Conservation (phyloP, 53 echinoderm and acorn worm genomes). For the Echinarachnius parma region DNA sequence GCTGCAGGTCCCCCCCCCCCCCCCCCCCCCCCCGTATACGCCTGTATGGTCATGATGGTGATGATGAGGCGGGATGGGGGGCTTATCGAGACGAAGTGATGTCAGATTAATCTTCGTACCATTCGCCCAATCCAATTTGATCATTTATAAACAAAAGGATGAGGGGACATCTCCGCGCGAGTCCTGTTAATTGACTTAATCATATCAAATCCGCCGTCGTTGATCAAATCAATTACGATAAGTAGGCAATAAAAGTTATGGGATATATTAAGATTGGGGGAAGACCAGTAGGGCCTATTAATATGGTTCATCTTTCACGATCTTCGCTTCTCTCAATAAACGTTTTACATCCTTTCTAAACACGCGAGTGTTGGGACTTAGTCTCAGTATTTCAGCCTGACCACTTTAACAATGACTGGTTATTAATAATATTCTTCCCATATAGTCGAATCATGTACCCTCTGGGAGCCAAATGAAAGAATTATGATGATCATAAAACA, state of each 20-base stretch:
- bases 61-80: no score
- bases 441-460: no score
- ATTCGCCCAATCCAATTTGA: slow-evolving; percentile 43
- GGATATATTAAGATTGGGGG: slow-evolving; percentile 11
- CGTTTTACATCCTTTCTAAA: slow-evolving; percentile 47
- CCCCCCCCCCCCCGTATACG: no score
- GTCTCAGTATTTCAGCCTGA: slow-evolving; percentile 3
- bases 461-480: no score
- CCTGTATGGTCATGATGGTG: no score
- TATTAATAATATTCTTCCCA: no score
- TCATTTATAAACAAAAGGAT: slow-evolving; percentile 45
- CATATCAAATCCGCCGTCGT: slow-evolving; percentile 41
- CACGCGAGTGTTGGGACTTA: slow-evolving; percentile 4
- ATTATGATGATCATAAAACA: no score
- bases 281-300: no score
- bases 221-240: slow-evolving; percentile 44
- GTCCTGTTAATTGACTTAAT: slow-evolving; percentile 33
- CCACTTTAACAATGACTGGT: no score
- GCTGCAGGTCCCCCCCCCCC: no score
- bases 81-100: slow-evolving; percentile 36
- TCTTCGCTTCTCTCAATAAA: slow-evolving; percentile 24
- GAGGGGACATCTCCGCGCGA: slow-evolving; percentile 26
- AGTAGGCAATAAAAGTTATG: slow-evolving; percentile 43
- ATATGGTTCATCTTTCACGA: slow-evolving; percentile 20
- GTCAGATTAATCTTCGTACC: slow-evolving; percentile 39